Evolutionary conservation across 2,888 invertebrate genomes (phyloP).

Genomic region (Leucoma salicis): DNA sequence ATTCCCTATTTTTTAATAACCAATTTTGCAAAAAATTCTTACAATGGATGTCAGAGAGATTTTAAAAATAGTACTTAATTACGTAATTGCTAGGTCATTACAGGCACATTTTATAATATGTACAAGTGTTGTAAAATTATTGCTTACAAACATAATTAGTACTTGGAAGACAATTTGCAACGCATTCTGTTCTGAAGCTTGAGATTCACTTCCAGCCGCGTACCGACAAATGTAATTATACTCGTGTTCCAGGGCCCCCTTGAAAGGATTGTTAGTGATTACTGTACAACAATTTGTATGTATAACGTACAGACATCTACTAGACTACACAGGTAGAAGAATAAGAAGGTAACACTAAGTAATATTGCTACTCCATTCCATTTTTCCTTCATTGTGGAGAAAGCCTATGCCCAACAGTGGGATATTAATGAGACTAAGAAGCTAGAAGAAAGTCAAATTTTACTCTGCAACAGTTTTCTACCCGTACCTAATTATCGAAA

Average conservation of each 20-base stretch:
- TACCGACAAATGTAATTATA: slow-evolving; percentile 29
- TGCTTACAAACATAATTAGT: slow-evolving; percentile 37
- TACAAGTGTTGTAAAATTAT: slow-evolving; percentile 41
- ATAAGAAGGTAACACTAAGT: too few species aligned
- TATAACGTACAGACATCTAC: too few species aligned
- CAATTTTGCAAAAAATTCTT: slow-evolving; percentile 3
- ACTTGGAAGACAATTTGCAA: slow-evolving; percentile 19
- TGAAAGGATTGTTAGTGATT: not conserved
- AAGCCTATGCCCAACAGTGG: too few species aligned
- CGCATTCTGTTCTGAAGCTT: slow-evolving; percentile 17
- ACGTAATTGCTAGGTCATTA: slow-evolving; percentile 18
- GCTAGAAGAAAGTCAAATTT: too few species aligned
- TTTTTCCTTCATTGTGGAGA: too few species aligned
- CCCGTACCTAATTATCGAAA: too few species aligned
- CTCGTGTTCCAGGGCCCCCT: slow-evolving; percentile 26
- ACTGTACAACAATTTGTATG: too few species aligned
- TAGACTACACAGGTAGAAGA: too few species aligned
- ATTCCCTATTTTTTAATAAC: not conserved
- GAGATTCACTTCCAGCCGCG: slow-evolving; percentile 26
- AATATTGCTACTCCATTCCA: too few species aligned
- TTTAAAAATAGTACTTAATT: slow-evolving; percentile 33
- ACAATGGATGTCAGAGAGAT: slow-evolving; percentile 10
- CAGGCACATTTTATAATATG: slow-evolving; percentile 21
- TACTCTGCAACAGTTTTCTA: too few species aligned
- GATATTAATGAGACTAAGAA: too few species aligned